Base-by-base conservation (phyloP, 2,888 invertebrate genomes). In the Drosophila greeni region DNA sequence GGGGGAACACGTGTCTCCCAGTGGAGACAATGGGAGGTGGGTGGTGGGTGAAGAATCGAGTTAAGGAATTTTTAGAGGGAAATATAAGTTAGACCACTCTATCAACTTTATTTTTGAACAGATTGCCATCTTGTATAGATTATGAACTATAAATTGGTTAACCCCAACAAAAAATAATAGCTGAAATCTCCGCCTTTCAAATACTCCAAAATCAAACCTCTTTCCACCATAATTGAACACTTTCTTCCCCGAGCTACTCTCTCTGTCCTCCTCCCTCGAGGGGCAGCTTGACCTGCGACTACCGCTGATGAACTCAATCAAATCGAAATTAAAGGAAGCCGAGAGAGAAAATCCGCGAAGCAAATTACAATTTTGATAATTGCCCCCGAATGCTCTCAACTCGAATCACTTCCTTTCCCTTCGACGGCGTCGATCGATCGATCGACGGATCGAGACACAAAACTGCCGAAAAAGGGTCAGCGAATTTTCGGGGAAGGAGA, bases 361-460 rank as follows among this genome's bases (percentile, higher is more conserved):
- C 40, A 56, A 68, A 80, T 79, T 85, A 87, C 86, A 87, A 87
- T 87, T 87, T 87, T 82, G 85, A 87, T 87, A 87, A 87, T 87
- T 87, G 86, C 70, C 70, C 36, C 55, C 56, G 72, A 69, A 71
- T 14, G 48, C 29, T 45, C 45, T 45, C 20, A 40, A 43, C 52
- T 34, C 47, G 51, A 56, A 53, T 45, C 79, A 51, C 56, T 69
- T 56, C 40, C 45, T 51, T 16, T 40, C 70, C 51, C 49, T 39
- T 39, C 16, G 23, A 34, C 52, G 65, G 42, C 48, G 40, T 39
- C 49, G 51, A 40, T 57, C 42, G 55, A 48, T 29, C 64, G 67
- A 53, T 64, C 76, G 61, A 70, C 23, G 16, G 37, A 24, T 16
- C 52, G 40, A 29, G 12, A 23, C 47, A 33, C 29, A 29, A 29